Evolutionary conservation across 2,888 invertebrate genomes (phyloP), one percentile per base, ranked within the genome.

Genomic region (Tryphoninae sp.): DNA sequence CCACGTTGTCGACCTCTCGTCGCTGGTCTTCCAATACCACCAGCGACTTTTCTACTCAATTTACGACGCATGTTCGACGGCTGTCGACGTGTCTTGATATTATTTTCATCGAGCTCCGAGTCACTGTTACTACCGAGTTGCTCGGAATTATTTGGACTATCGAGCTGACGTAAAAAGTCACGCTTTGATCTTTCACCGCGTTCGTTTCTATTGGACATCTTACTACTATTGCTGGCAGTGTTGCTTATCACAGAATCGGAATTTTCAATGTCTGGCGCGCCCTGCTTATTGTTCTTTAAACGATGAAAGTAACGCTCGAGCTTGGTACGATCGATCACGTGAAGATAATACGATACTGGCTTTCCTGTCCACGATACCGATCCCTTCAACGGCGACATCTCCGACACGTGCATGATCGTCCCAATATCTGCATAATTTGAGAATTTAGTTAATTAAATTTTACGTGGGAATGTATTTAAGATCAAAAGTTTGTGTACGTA

Each of bases 321-420:
- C 94, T 98, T 98, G 87, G 98, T 98, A 92, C 98, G 95, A 94
- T 99, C 99, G 92, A 99, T 98, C 89, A 97, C 96, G 93, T 99
- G 99, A 88, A 99, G 94, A 94, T 98, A 99, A 94, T 99, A 99
- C 85, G 98, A 98, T 89, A 99, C 99, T 71, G 99, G 98, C 92
- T 98, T 99, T 85, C 98, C 98, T 82, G 99, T 99, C 99, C 99
- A 99, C 19, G 99, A 99, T 81, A 99, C 99, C 11, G 98, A 98
- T 85, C 98, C 98, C 90, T 96, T 95, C 84, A 98, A 93, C 19
- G 99, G 98, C 84, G 98, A 96, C 95, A 99, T 96, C 93, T 99
- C 98, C 85, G 96, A 96, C 58, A 99, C 98, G 92, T 98, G 98
- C 97, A 99, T 98, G 89, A 99, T 99, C 84, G 99, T 98, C 86